Percentiles rank a stretch among this genome's conserved stretches.
phyloP scores from a whole-genome alignment of 2,888 invertebrate species.

The Elmis aenea region DNA sequence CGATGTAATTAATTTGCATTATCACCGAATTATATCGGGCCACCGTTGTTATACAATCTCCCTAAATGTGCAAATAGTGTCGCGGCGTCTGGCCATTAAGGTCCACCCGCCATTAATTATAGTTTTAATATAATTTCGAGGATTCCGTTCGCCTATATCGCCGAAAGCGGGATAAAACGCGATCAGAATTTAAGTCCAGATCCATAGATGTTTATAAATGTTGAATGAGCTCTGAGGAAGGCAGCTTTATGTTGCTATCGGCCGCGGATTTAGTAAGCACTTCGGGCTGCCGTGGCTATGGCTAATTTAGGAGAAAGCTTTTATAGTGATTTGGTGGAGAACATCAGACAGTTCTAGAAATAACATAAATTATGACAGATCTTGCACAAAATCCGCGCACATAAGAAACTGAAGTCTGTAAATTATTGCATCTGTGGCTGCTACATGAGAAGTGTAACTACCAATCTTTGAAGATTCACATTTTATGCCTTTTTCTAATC shows the following conservation, averaged over 20 bases:
- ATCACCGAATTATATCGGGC: constrained; percentile 10
- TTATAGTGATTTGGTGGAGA: constrained; percentile 14
- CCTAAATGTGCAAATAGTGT: constrained; percentile 13
- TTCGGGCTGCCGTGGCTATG: constrained; percentile 12
- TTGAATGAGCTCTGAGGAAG: constrained; percentile 16
- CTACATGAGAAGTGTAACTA: too few relatives aligned
- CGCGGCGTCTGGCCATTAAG: constrained; percentile 5
- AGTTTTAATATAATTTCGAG: constrained; percentile 11
- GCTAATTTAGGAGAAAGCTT: constrained; percentile 21
- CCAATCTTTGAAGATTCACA: too few relatives aligned
- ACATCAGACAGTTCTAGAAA: constrained; percentile 14
- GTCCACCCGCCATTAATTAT: constrained; percentile 13
- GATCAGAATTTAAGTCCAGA: constrained; percentile 10
- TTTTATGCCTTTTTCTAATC: too few relatives aligned
- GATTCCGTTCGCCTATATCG: constrained; percentile 6
- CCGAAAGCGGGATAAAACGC: constrained; percentile 6
- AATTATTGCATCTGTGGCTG: too few relatives aligned
- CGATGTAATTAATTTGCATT: constrained; percentile 11
- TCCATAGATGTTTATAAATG: constrained; percentile 18
- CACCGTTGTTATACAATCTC: constrained; percentile 11
- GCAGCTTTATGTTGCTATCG: constrained; percentile 18
- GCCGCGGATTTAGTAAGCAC: constrained; percentile 18
- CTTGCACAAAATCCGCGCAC: constrained; percentile 5
- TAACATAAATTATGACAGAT: constrained; percentile 16
- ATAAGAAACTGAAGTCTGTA: constrained; percentile 6